phyloP scores from a whole-genome alignment of 2,113 vertebrate species.

The Colius striatus region DNA sequence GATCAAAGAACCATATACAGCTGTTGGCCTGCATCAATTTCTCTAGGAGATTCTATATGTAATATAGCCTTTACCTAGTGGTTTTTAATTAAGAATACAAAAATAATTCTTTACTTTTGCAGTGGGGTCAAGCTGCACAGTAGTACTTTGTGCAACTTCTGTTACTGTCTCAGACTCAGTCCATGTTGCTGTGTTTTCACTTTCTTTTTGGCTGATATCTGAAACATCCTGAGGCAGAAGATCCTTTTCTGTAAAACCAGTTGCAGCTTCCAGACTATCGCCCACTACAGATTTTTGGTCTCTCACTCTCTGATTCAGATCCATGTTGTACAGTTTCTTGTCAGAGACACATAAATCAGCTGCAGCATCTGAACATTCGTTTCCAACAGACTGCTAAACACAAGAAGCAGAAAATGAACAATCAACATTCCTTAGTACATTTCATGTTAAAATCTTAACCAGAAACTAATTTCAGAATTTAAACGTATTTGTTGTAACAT shows the following conservation, averaged over 20 bases:
- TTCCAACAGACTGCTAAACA: conserved; percentile 71
- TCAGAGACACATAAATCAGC: conserved; percentile 55
- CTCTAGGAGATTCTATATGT: neutral
- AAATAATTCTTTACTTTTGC: conserved; percentile 49
- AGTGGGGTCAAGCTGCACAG: neutral
- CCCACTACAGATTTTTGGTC: conserved; percentile 4
- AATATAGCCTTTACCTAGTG: rapidly evolving
- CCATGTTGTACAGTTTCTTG: conserved; percentile 60
- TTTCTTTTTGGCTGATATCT: conserved; percentile 47
- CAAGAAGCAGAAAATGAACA: neutral
- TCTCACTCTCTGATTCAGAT: conserved; percentile 37
- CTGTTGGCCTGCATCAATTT: neutral
- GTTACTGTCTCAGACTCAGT: conserved; percentile 20
- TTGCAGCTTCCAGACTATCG: neutral
- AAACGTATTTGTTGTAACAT: neutral
- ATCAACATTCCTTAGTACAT: neutral
- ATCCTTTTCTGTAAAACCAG: conserved; percentile 30
- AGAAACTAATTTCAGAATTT: neutral
- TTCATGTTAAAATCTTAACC: neutral
- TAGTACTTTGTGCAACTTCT: conserved; percentile 3
- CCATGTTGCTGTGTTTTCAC: conserved; percentile 33
- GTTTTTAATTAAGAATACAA: too few species aligned
- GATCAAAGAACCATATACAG: rapidly evolving
- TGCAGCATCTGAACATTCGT: conserved; percentile 64
- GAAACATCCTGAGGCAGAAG: conserved; percentile 11